Base-by-base conservation (phyloP, 2,888 invertebrate genomes). In the Tipula unca region DNA sequence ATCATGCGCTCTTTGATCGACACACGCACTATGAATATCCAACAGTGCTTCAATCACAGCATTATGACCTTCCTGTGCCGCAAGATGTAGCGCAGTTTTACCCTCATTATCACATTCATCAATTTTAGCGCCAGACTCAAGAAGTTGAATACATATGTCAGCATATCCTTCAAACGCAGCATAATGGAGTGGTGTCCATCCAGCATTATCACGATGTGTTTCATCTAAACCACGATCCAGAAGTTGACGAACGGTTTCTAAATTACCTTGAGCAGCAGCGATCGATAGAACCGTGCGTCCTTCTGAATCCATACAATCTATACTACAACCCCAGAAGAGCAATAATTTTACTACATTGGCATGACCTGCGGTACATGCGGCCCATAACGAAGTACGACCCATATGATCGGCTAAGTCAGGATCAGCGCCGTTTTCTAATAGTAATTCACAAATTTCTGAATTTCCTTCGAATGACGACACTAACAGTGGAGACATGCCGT, bases 151-250 rank as follows among this genome's bases (percentile, higher is more conserved):
- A 86, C 91, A 91, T 86, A 91, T 90, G 86, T 91, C 91, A 84
- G 90, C 89, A 87, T 89, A 90, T 91, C 95, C 96, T 92, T 99
- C 98, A 90, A 98, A 98, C 14, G 98, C 97, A 0, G 98, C 96
- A 89, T 99, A 98, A 90, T 99, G 98, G 85, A 99, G 90, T 0
- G 99, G 98, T 0, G 99, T 98, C 99, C 98, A 99, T 0, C 99
- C 98, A 0, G 97, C 96, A 91, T 98, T 98, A 89, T 99, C 99
- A 25, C 96, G 92, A 89, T 96, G 96, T 86, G 96, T 96, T 88
- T 96, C 96, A 88, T 96, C 96, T 84, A 96, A 89, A 0, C 96
- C 98, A 87, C 97, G 93, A 90, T 97, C 98, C 17, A 99, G 92
- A 82, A 99, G 92, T 89, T 97, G 96, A 25, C 96, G 93, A 0